These are phyloP conservation scores for Drosophila lacicola DNA, from an alignment of 2,888 invertebrate species.

Conservation along the genomic window DNA sequence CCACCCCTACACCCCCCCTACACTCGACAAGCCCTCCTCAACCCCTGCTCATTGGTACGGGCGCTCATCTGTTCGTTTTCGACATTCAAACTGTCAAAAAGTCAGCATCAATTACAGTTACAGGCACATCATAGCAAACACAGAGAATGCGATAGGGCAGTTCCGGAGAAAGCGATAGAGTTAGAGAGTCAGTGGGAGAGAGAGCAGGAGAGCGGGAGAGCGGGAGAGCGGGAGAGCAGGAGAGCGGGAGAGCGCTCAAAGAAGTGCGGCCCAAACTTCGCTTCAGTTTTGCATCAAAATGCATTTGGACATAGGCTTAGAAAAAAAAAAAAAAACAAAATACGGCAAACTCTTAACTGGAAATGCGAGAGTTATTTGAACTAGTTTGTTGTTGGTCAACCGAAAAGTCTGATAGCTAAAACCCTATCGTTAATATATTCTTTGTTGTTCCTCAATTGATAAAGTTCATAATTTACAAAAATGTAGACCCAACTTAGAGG, in stretches of 20 bases:
- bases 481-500: too few relatives aligned
- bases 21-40: neutral
- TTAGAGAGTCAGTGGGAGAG: too few relatives aligned
- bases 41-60: neutral
- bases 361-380: slow-evolving; percentile 36
- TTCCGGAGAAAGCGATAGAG: too few relatives aligned
- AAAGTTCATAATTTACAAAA: too few relatives aligned
- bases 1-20: neutral
- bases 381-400: slow-evolving; percentile 1
- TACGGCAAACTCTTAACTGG: slow-evolving; percentile 3
- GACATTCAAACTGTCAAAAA: slow-evolving; percentile 83
- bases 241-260: slow-evolving; percentile 57
- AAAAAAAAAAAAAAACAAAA: slow-evolving; percentile 8
- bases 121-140: slow-evolving; percentile 70
- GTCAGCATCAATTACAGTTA: slow-evolving; percentile 83
- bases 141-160: slow-evolving; percentile 31
- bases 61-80: slow-evolving; percentile 65
- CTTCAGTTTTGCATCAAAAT: slow-evolving; percentile 77
- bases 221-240: neutral
- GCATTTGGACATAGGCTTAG: slow-evolving; percentile 61
- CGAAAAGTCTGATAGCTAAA: too few relatives aligned
- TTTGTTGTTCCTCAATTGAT: too few relatives aligned
- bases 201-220: too few relatives aligned
- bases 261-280: slow-evolving; percentile 63
- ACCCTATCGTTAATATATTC: too few relatives aligned